Evolutionary conservation across 2,113 vertebrate species (phyloP).

Genomic region (Damaliscus lunatus): DNA sequence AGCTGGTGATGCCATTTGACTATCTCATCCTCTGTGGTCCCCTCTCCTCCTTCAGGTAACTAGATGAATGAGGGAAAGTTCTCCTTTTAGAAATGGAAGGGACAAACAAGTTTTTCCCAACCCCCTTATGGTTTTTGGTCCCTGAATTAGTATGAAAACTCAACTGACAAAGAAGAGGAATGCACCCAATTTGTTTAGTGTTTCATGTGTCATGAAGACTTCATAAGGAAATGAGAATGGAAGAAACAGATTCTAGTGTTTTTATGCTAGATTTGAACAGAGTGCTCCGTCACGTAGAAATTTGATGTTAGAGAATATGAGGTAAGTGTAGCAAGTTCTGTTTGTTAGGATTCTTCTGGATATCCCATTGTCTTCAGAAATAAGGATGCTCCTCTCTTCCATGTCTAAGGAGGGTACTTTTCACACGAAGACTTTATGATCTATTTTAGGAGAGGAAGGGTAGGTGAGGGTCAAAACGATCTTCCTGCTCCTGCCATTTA

Average conservation of each 20-base stretch:
- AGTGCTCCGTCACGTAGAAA: neutral
- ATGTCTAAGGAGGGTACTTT: neutral
- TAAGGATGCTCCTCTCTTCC: neutral
- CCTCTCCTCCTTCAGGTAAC: neutral
- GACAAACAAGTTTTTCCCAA: neutral
- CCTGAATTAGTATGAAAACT: neutral
- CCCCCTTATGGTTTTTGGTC: neutral
- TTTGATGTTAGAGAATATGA: neutral
- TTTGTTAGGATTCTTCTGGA: neutral
- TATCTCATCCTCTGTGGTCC: neutral
- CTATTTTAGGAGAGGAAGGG: neutral
- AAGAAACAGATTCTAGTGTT: neutral
- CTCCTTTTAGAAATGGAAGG: neutral
- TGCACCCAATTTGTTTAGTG: neutral
- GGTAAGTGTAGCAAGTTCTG: neutral
- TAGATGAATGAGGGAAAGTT: neutral
- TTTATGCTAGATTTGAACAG: neutral
- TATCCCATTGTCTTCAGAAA: neutral
- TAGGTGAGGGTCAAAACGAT: neutral
- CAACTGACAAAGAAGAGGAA: neutral
- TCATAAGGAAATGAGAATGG: neutral
- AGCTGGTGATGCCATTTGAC: neutral
- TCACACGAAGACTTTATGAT: neutral
- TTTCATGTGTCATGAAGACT: neutral
- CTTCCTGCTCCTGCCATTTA: neutral